These are phyloP conservation scores for Aratinga solstitialis DNA, from an alignment of 2,797 vertebrate genomes.

Conservation along the genomic window DNA sequence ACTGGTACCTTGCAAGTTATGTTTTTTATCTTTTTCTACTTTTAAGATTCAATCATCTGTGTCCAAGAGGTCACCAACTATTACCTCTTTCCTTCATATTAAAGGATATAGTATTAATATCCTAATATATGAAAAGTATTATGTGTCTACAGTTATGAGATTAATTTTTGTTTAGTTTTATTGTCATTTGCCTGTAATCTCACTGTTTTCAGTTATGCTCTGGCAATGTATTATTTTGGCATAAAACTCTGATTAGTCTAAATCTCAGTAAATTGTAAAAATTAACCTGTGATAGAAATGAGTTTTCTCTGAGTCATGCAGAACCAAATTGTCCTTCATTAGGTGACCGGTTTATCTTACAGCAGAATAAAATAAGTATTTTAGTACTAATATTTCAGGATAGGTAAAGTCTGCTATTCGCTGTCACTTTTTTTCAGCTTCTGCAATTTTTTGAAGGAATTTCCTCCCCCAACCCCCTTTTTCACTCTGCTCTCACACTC, in stretches of 20 bases:
- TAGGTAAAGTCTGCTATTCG: neutral
- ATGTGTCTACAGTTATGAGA: neutral
- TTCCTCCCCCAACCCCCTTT: neutral
- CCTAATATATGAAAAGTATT: neutral
- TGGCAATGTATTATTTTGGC: neutral
- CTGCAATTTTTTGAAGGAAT: neutral
- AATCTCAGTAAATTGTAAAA: neutral
- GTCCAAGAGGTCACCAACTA: neutral
- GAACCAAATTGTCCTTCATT: neutral
- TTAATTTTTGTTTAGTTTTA: neutral
- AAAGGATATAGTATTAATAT: neutral
- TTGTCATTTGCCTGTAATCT: neutral
- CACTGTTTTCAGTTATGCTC: neutral
- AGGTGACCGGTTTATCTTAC: neutral
- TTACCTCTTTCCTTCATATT: neutral
- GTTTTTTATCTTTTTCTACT: neutral
- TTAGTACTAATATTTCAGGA: neutral
- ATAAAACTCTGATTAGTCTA: neutral
- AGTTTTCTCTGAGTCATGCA: neutral
- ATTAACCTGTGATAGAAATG: neutral
- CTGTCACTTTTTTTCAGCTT: neutral
- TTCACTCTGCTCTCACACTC: neutral
- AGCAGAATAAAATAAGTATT: neutral
- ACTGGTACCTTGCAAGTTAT: neutral
- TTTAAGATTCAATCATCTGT: neutral